phyloP scores from a whole-genome alignment of 64 coral and sea anemone genomes.

The Acropora tenuis region DNA sequence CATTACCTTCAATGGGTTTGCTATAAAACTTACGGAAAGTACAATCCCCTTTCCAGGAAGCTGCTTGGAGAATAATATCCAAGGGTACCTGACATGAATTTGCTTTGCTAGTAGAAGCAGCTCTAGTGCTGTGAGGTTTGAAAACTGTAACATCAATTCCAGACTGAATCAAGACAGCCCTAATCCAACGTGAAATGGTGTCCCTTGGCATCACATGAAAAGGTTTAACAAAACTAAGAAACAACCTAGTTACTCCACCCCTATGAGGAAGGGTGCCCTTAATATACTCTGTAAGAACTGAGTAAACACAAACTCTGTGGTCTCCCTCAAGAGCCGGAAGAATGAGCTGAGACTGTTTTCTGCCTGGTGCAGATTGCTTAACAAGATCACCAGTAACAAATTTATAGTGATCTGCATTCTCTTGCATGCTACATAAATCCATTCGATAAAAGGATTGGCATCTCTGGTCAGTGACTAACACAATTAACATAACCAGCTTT shows the following conservation, averaged over 20 bases:
- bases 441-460: slow-evolving; percentile 55
- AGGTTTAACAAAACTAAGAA: slow-evolving; percentile 40
- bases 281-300: slow-evolving; percentile 22
- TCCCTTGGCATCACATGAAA: slow-evolving; percentile 20
- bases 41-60: not conserved
- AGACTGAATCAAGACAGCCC: slow-evolving; percentile 20
- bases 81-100: not conserved
- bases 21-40: not conserved
- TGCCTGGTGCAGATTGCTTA: slow-evolving; percentile 58
- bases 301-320: slow-evolving; percentile 25
- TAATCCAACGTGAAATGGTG: slow-evolving; percentile 43
- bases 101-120: slow-evolving; percentile 21
- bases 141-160: slow-evolving; percentile 17
- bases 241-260: not conserved
- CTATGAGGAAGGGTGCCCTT: not conserved
- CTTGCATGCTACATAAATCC: slow-evolving; percentile 8
- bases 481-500: slow-evolving; percentile 61
- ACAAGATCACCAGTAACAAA: slow-evolving; percentile 39
- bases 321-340: slow-evolving; percentile 21
- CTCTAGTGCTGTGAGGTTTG: not conserved
- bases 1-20: slow-evolving; percentile 9
- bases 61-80: not conserved
- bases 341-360: slow-evolving; percentile 27
- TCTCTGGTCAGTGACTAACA: slow-evolving; percentile 43
- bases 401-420: slow-evolving; percentile 21